A percentile compares a stretch with the other conserved stretches of the same genome.
Evolutionary conservation across 2,888 invertebrate species (phyloP).

Genomic region (Limulus polyphemus): DNA sequence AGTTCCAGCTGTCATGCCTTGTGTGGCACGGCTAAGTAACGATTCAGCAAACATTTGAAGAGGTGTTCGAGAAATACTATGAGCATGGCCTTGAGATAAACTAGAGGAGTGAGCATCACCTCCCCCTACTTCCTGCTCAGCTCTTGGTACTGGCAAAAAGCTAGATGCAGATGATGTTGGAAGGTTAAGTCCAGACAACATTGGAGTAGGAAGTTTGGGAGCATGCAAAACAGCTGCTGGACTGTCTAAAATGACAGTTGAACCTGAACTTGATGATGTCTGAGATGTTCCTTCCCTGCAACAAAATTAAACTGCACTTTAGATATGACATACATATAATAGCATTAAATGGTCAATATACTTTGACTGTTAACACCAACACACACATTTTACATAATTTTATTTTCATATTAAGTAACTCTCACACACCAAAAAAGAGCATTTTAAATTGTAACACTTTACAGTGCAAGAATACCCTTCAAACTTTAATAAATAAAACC

Average conservation of each 20-base stretch:
- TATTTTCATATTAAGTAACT: too few species aligned
- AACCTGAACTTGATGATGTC: constrained; percentile 36
- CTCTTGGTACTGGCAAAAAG: neutral
- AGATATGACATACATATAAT: too few species aligned
- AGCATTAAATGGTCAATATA: too few species aligned
- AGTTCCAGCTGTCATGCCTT: constrained; percentile 23
- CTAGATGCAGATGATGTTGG: constrained; percentile 1
- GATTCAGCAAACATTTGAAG: constrained; percentile 34
- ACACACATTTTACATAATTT: too few species aligned
- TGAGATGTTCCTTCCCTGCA: constrained; percentile 22
- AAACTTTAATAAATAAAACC: too few species aligned
- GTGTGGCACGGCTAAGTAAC: constrained; percentile 34
- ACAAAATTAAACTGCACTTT: neutral
- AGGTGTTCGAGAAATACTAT: constrained; percentile 21
- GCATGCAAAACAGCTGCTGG: constrained; percentile 27
- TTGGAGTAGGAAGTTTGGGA: constrained; percentile 13
- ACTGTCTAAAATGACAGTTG: constrained; percentile 38
- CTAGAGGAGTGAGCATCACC: neutral
- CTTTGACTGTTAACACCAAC: too few species aligned
- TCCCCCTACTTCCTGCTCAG: constrained; percentile 3
- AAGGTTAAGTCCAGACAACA: constrained; percentile 11
- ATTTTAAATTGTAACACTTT: too few species aligned
- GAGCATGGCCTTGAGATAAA: neutral
- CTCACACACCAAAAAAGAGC: too few species aligned
- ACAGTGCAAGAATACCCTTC: too few species aligned